Conservation (phyloP, 2,888 invertebrate species). For the Eledona agricola region DNA sequence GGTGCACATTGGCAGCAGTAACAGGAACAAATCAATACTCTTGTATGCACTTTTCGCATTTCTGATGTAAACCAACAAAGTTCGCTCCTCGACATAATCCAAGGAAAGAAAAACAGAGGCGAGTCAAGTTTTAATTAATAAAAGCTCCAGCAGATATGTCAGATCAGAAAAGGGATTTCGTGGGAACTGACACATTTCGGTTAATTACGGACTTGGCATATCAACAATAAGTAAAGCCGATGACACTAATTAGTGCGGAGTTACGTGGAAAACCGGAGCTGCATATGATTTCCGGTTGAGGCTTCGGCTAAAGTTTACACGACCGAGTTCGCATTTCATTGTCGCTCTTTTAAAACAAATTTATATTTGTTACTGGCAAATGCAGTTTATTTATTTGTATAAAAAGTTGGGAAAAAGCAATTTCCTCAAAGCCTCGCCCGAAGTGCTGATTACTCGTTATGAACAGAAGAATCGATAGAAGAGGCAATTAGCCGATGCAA, state of each 20-base stretch:
- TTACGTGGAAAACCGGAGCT: slow-evolving; percentile 43
- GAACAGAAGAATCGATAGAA: slow-evolving; percentile 11
- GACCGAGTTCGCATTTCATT: too few relatives aligned
- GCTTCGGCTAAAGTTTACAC: too few relatives aligned
- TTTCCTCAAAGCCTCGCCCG: slow-evolving; percentile 11
- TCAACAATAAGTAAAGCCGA: slow-evolving; percentile 39
- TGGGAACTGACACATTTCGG: slow-evolving; percentile 7
- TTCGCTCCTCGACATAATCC: too few relatives aligned
- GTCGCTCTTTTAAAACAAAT: too few relatives aligned
- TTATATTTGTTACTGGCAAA: too few relatives aligned
- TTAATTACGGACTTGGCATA: slow-evolving; percentile 12
- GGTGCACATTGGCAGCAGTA: too few relatives aligned
- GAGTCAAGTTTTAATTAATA: slow-evolving; percentile 6
- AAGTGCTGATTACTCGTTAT: slow-evolving; percentile 22
- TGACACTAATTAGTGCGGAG: slow-evolving; percentile 48
- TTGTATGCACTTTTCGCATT: too few relatives aligned
- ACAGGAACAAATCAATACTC: too few relatives aligned
- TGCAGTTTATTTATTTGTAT: too few relatives aligned
- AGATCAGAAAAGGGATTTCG: slow-evolving; percentile 1
- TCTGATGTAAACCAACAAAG: too few relatives aligned
- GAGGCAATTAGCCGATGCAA: slow-evolving; percentile 38
- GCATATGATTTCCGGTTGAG: slow-evolving; percentile 46
- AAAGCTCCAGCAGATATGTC: slow-evolving; percentile 1
- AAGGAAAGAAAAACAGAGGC: slow-evolving; percentile 1
- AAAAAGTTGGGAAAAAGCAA: too few relatives aligned